These are phyloP conservation scores for Oxyura jamaicensis DNA, from an alignment of 2,113 vertebrate genomes.

Conservation along the genomic window DNA sequence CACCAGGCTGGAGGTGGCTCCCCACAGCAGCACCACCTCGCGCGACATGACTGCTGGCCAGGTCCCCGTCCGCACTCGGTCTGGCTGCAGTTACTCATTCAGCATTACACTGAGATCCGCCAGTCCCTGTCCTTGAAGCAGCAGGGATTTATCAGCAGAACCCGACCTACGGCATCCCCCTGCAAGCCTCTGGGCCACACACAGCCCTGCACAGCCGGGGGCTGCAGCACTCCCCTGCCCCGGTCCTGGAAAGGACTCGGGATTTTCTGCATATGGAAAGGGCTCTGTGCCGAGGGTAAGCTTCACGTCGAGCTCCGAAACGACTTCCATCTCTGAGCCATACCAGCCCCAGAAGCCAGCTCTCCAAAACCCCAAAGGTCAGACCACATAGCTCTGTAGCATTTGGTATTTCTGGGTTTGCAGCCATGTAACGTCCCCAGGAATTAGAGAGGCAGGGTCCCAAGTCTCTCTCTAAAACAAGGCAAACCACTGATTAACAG, in stretches of 20 bases:
- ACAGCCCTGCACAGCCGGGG: background rate
- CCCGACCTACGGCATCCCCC: background rate
- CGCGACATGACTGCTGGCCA: rapidly evolving
- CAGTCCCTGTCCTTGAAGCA: background rate
- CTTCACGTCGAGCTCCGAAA: background rate
- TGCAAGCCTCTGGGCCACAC: background rate
- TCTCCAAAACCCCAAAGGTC: background rate
- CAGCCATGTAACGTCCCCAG: background rate
- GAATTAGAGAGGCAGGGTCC: background rate
- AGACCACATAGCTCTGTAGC: background rate
- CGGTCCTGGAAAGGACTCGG: background rate
- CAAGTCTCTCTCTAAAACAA: background rate
- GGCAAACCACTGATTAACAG: background rate
- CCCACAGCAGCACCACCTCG: background rate
- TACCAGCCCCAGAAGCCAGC: background rate
- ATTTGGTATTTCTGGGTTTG: background rate
- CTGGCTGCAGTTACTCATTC: background rate
- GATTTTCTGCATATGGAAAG: background rate
- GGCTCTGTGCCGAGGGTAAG: background rate
- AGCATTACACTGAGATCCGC: background rate
- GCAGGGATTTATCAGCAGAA: rapidly evolving
- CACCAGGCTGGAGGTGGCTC: background rate
- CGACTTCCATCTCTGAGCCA: background rate
- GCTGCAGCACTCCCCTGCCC: background rate
- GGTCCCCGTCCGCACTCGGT: background rate